phyloP scores from a whole-genome alignment of 2,113 vertebrate genomes.

The Odocoileus virginianus region DNA sequence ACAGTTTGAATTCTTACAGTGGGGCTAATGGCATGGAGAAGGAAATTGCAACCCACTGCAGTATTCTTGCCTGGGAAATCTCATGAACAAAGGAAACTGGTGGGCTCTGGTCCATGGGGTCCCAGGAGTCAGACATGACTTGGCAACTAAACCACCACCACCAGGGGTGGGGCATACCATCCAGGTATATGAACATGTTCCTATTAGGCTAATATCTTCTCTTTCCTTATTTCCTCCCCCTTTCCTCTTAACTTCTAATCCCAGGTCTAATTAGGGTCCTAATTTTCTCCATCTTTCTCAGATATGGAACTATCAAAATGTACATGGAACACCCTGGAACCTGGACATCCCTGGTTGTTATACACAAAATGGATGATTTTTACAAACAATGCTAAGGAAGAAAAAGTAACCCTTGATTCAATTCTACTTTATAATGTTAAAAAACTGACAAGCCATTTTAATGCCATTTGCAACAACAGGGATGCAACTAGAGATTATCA shows the following conservation, averaged over 20 bases:
- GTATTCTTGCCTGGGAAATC: background rate
- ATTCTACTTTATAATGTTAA: background rate
- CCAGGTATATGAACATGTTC: background rate
- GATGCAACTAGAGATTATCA: background rate
- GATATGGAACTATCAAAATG: background rate
- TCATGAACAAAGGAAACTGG: background rate
- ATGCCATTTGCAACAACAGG: background rate
- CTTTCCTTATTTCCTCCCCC: background rate
- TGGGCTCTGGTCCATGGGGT: background rate
- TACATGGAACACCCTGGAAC: background rate
- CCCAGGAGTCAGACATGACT: background rate
- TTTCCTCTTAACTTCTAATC: background rate
- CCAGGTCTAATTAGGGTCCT: background rate
- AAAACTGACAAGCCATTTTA: background rate
- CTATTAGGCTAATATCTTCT: background rate
- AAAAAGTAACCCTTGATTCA: background rate
- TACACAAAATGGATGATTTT: background rate
- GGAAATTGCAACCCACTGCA: background rate
- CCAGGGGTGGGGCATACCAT: background rate
- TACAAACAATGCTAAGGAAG: background rate
- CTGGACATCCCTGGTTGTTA: background rate
- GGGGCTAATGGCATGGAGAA: background rate
- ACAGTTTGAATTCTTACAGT: background rate
- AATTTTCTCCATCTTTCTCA: background rate
- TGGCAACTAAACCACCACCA: background rate